Base-by-base conservation (phyloP, 2,113 vertebrate genomes). In the Isurus oxyrinchus region DNA sequence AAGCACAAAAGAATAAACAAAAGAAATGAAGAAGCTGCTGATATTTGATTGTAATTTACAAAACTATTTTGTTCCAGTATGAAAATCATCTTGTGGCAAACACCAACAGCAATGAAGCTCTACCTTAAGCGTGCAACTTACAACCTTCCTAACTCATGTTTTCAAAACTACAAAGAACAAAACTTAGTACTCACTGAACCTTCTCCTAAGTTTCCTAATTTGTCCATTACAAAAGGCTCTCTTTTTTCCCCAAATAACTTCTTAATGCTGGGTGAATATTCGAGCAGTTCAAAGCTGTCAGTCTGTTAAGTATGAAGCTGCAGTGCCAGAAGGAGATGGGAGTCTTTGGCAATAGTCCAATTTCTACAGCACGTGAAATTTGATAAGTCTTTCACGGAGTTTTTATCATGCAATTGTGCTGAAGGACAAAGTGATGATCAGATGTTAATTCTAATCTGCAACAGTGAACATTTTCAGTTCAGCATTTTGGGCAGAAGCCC, bases 11-110 rank as follows among this genome's bases (percentile, higher is more conserved):
- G 2, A 90, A 57, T 31, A 90, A 90, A 91, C 25, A 35, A 31
- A 59, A 59, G 55, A 94, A 94, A 57, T 59, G 87, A 63, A 93
- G 14, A 93, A 93, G 57, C 57, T 93, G 59, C 90, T 63, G 88
- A 93, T 61, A 57, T 35, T 57, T 91, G 5, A 93, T 61, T 93
- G 35, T 61, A 93, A 61, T 93, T 93, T 93, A 61, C 90, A 93
- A 57, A 31, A 61, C 57, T 93, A 81, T 81, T 90, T n/a, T 40
- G n/a, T 66, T 94, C 61, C 35, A 6, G 59, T n/a, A 94, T 44
- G 59, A 63, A 63, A 63, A 21, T 40, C 4, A 61, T 63, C 35
- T 23, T 35, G 14, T 94, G 57, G 35, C 35, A 40, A 94, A 40
- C 16, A 66, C 90, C 90, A 40, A n/a, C 55, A 94, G 90, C 59